Conservation (phyloP, 30 jellyfish, hydroid and myxozoan species). For the Cassiopea andromeda region DNA sequence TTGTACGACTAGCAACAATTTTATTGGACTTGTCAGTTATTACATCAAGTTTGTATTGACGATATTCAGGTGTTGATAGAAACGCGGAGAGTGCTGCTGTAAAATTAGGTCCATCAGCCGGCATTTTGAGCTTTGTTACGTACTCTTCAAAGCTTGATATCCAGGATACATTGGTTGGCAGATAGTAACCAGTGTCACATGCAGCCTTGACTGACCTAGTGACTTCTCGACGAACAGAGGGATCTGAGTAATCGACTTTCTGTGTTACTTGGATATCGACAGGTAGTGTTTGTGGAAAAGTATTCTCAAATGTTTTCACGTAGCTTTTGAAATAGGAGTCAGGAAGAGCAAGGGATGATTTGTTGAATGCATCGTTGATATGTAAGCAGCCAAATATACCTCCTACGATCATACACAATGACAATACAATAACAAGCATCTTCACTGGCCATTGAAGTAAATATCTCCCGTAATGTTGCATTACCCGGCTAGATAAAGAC, state of each 20-base stretch:
- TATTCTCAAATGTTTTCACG: conserved; percentile 26
- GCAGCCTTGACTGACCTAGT: conserved; percentile 27
- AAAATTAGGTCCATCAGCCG: conserved; percentile 27
- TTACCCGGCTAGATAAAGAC: conserved; percentile 5
- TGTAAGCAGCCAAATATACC: conserved; percentile 52
- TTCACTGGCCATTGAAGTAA: conserved; percentile 39
- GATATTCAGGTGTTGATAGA: conserved; percentile 7
- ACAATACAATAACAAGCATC: neutral
- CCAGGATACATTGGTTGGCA: conserved; percentile 16
- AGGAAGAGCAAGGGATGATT: conserved; percentile 20
- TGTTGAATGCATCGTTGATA: conserved; percentile 19
- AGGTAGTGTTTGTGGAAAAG: conserved; percentile 45
- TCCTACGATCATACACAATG: conserved; percentile 38
- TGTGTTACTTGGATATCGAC: conserved; percentile 41
- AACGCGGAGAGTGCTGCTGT: conserved; percentile 13
- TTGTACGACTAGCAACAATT: conserved; percentile 42
- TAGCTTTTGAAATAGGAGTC: conserved; percentile 26
- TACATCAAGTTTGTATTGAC: conserved; percentile 21
- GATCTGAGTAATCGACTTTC: conserved; percentile 43
- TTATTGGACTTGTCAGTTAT: conserved; percentile 16
- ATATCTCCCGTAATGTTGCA: conserved; percentile 21
- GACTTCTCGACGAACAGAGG: conserved; percentile 29
- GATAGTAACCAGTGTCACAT: conserved; percentile 50
- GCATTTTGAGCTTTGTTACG: neutral
- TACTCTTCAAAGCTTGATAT: conserved; percentile 25